Evolutionary conservation across 2,888 invertebrate genomes (phyloP).

Genomic region (Alviniconcha strummeri): DNA sequence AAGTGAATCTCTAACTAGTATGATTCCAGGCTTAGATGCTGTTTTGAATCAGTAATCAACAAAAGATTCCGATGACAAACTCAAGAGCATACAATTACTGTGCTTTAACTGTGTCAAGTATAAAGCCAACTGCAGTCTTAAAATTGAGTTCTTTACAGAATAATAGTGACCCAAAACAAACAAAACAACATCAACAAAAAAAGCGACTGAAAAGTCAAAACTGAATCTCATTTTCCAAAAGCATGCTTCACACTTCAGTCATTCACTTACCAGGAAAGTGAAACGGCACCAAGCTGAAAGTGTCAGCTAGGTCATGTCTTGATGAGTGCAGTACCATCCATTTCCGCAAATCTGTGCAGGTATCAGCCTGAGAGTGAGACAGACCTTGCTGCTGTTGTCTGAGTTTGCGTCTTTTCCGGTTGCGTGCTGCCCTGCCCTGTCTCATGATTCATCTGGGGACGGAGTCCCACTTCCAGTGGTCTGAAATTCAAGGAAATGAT

Average conservation of each 20-base stretch:
- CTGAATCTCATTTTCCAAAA: not conserved
- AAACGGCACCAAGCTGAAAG: conserved; percentile 17
- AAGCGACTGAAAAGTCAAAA: not conserved
- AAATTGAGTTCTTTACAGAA: not conserved
- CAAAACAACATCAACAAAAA: not conserved
- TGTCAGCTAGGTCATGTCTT: not conserved
- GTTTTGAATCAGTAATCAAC: too few species aligned
- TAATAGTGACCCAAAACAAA: not conserved
- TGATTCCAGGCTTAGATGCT: too few species aligned
- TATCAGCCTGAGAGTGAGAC: not conserved
- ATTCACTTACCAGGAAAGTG: conserved; percentile 9
- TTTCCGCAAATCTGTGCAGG: not conserved
- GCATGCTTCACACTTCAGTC: too few species aligned
- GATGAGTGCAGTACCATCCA: conserved; percentile 24
- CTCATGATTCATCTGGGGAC: not conserved
- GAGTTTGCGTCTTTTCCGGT: not conserved
- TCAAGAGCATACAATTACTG: not conserved
- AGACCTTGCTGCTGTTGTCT: not conserved
- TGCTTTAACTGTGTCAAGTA: not conserved
- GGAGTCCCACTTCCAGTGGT: too few species aligned
- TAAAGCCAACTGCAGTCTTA: not conserved
- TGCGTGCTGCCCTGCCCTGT: not conserved
- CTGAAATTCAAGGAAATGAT: too few species aligned
- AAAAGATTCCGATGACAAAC: not conserved
- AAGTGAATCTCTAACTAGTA: too few species aligned